Evolutionary conservation across 2,888 invertebrate species (phyloP), one percentile per base, ranked within the genome.

Genomic region (Troides aeacus): DNA sequence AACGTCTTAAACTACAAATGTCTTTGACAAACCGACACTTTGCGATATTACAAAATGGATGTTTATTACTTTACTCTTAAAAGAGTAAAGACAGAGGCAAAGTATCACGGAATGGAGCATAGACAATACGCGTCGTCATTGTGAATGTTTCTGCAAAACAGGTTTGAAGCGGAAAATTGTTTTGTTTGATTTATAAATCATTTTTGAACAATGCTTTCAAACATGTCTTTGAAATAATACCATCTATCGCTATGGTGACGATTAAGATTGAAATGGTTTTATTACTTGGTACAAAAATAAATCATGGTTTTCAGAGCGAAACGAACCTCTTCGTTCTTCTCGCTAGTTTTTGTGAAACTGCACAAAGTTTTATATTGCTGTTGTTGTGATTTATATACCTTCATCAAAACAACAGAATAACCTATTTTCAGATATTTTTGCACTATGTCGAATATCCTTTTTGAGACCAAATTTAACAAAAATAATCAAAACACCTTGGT

Each of bases 91-190:
- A 8, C n/a, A 53, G 18, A 53, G n/a, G 53, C 53, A 53, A 53
- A 53, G 53, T n/a, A 53, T 53, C 18, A 18, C 53, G 53, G 15
- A 53, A 53, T 53, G 53, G 53, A 53, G 53, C 53, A 53, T n/a
- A n/a, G 53, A 53, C 53, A 53, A 53, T 53, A 53, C n/a, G 53
- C 53, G 18, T n/a, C n/a, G n/a, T 53, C 53, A 53, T 53, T 53
- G 53, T n/a, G 15, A 53, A n/a, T 8, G 53, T n/a, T n/a, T n/a
- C 53, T 53, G 53, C n/a, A 53, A 53, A 53, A 53, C 18, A 53
- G 18, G 6, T 53, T 53, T 53, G n/a, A n/a, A n/a, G 53, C 53
- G 18, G n/a, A n/a, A 53, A 53, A 53, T n/a, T 53, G 21, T 53
- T n/a, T 53, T 53, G 53, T 53, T 53, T 53, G 53, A 53, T 53